A percentile compares a stretch with the other conserved stretches of the same genome.
Conservation (phyloP, 2,113 vertebrate genomes). For the Himantopus leucocephalus region DNA sequence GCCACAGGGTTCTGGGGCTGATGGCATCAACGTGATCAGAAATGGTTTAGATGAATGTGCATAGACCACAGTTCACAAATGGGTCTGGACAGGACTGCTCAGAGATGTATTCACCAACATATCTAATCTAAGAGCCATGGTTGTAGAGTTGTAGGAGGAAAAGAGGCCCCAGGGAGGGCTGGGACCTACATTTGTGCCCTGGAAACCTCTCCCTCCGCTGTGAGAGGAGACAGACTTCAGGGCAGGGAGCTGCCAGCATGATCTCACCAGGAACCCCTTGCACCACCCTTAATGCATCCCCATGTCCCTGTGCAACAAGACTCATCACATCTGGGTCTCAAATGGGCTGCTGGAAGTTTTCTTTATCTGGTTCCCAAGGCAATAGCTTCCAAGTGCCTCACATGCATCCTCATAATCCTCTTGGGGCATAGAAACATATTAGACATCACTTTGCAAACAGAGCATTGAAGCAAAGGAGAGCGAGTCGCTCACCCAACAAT, state of each 20-base stretch:
- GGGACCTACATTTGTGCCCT: not conserved
- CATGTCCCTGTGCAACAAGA: not conserved
- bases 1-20: rapidly evolving
- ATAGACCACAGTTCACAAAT: not conserved
- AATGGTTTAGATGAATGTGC: not conserved
- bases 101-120: not conserved
- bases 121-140: not conserved
- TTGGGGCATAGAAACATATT: not conserved
- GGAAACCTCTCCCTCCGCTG: not conserved
- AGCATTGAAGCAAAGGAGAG: not conserved
- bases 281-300: not conserved
- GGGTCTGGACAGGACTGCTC: not conserved
- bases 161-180: not conserved
- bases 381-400: not conserved
- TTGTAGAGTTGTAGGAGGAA: not conserved
- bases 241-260: not conserved
- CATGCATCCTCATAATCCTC: not conserved
- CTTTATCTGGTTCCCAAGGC: not conserved
- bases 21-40: not conserved
- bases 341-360: not conserved
- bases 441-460: not conserved
- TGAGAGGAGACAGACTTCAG: not conserved
- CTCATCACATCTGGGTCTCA: not conserved
- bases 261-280: not conserved
- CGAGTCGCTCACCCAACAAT: not conserved